Evolutionary conservation across 2,888 invertebrate genomes (phyloP).

Genomic region (Actias luna): DNA sequence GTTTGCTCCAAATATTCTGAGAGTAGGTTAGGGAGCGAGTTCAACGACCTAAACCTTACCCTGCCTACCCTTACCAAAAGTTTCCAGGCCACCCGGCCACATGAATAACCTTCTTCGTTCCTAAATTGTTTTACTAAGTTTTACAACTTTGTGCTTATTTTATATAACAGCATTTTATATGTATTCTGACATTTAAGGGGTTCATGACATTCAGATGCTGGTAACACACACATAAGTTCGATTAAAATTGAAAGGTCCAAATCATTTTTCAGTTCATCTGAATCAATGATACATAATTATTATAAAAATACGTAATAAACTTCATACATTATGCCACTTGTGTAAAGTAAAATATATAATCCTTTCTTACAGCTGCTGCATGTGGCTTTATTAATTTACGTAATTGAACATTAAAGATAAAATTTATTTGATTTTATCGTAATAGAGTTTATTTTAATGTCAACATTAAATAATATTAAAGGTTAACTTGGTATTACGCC

Average conservation of each 20-base stretch:
- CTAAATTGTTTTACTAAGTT: slow-evolving; percentile 24
- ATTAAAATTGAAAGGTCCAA: background rate
- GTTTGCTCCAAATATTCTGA: slow-evolving; percentile 72
- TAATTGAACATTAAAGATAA: background rate
- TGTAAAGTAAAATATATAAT: background rate
- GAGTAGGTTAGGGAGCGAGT: slow-evolving; percentile 78
- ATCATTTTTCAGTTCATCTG: background rate
- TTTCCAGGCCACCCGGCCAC: slow-evolving; percentile 57
- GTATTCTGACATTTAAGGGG: background rate
- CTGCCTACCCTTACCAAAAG: slow-evolving; percentile 50
- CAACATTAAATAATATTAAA: background rate
- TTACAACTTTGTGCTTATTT: slow-evolving; percentile 21
- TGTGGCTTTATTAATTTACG: background rate
- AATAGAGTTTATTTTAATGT: background rate
- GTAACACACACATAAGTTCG: background rate
- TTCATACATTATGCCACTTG: background rate
- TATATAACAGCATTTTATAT: slow-evolving; percentile 7
- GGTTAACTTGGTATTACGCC: slow-evolving; percentile 46
- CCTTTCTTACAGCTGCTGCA: background rate
- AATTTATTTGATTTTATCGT: background rate
- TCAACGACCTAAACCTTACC: slow-evolving; percentile 63
- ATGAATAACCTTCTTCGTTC: slow-evolving; percentile 33
- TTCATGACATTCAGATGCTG: background rate
- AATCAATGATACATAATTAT: background rate
- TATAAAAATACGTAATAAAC: background rate